Evolutionary conservation across 2,113 vertebrate species (phyloP).

Genomic region (Xyliphius kryptos): DNA sequence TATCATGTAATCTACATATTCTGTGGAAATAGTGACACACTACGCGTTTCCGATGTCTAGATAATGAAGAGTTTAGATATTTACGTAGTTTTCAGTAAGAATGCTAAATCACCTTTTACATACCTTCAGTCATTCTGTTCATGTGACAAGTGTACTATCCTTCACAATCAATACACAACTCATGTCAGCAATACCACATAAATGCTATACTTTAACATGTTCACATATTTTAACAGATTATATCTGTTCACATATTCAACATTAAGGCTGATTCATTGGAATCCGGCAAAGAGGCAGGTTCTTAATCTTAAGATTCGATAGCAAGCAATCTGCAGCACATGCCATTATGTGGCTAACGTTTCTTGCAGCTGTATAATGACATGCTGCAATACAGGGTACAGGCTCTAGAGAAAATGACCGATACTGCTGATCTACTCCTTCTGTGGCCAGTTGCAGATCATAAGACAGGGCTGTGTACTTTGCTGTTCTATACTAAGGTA

Average conservation of each 20-base stretch:
- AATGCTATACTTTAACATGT: neutral
- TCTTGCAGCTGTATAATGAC: conserved; percentile 5
- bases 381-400: neutral
- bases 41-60: too few species aligned
- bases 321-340: conserved; percentile 17
- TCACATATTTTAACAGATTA: conserved; percentile 3
- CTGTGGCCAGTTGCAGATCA: too few species aligned
- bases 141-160: conserved; percentile 12
- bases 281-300: conserved; percentile 20
- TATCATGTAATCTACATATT: too few species aligned
- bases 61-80: too few species aligned
- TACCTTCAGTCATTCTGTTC: conserved; percentile 15
- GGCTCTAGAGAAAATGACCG: neutral
- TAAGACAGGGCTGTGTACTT: too few species aligned
- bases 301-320: conserved; percentile 28
- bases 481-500: too few species aligned
- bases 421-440: too few species aligned
- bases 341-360: conserved; percentile 16
- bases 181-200: too few species aligned
- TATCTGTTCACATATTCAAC: neutral
- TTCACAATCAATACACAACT: conserved; percentile 9
- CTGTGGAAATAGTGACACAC: too few species aligned
- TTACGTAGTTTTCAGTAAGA: conserved; percentile 40
- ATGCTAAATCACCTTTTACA: conserved; percentile 34
- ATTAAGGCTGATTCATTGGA: conserved; percentile 28